Conservation (phyloP, 2,113 vertebrate species). For the Zosterops hypoxanthus region DNA sequence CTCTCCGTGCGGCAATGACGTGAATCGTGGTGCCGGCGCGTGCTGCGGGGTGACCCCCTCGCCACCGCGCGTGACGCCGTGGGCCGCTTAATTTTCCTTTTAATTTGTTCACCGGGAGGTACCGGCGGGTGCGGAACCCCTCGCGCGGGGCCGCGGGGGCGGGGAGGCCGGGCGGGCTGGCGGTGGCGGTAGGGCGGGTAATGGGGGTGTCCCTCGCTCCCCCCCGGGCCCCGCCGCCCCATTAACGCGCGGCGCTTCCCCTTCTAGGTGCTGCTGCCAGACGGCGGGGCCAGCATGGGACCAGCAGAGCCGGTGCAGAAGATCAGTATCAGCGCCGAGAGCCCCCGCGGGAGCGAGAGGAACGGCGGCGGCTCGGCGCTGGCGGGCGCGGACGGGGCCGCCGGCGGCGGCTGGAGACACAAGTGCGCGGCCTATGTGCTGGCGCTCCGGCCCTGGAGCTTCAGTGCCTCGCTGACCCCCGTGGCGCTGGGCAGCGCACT, state of each 20-base stretch:
- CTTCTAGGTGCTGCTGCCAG: neutral
- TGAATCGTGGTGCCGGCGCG: accelerated
- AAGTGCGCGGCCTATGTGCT: conserved; percentile 93
- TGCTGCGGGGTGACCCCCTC: neutral
- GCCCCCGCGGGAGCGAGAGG: neutral
- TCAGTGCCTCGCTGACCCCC: conserved; percentile 92
- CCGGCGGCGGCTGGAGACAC: conserved; percentile 68
- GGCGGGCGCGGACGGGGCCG: neutral
- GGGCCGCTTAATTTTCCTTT: neutral
- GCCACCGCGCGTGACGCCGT: too few species aligned
- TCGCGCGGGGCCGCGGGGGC: neutral
- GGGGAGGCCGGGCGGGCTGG: neutral
- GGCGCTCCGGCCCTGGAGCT: conserved; percentile 95
- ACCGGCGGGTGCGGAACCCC: neutral
- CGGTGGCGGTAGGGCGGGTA: neutral
- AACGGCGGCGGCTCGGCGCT: neutral
- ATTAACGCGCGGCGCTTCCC: neutral
- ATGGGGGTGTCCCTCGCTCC: neutral
- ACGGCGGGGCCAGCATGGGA: conserved; percentile 50
- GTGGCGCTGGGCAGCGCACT: conserved; percentile 93
- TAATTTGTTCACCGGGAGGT: accelerated
- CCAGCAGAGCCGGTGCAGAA: conserved; percentile 46
- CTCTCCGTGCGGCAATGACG: accelerated
- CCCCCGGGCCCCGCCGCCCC: accelerated
- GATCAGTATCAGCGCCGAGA: conserved; percentile 65